Base-by-base conservation (phyloP, 2,888 invertebrate genomes). In the Scaeva pyrastri region DNA sequence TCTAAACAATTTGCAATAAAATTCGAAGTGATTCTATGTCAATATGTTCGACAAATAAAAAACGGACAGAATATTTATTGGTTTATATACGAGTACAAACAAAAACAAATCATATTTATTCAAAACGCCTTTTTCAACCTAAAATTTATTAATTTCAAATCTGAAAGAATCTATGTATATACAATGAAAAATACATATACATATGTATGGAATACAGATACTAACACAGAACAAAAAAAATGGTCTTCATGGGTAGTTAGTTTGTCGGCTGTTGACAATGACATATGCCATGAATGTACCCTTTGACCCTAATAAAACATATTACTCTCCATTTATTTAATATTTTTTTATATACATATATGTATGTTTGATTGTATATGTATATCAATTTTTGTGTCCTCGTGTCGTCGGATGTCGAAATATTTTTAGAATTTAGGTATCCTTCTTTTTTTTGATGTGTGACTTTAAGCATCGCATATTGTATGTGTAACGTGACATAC, bases 181-280 rank as follows among this genome's bases (percentile, higher is more conserved):
- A n/a, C n/a, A n/a, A n/a, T n/a, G n/a, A n/a, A n/a, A n/a, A n/a
- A 60, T 55, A 14, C 43, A 74, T 83, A 64, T 70, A 83, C 26
- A 16, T 5, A 21, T 50, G 1, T 7, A 45, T 43, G 5, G 14
- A n/a, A n/a, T 43, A 48, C 11, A 23, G 21, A 50, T n/a, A n/a
- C n/a, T n/a, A n/a, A n/a, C n/a, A n/a, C n/a, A n/a, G n/a, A n/a
- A n/a, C n/a, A 31, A 31, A 31, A 31, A 31, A 26, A 52, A 23
- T 0, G 76, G 68, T 76, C 76, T 66, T 70, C 66, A 80, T 85
- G 72, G 39, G 68, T 73, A 72, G 75, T 80, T 80, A 73, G 72
- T 80, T 80, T 76, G 85, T 76, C 85, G 80, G 76, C 80, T 76
- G 80, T 80, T 85, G 85, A 85, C 85, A 85, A 80, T 85, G 85